Conservation (phyloP, 2,888 invertebrate species). For the Meiosimyza platycephala region DNA sequence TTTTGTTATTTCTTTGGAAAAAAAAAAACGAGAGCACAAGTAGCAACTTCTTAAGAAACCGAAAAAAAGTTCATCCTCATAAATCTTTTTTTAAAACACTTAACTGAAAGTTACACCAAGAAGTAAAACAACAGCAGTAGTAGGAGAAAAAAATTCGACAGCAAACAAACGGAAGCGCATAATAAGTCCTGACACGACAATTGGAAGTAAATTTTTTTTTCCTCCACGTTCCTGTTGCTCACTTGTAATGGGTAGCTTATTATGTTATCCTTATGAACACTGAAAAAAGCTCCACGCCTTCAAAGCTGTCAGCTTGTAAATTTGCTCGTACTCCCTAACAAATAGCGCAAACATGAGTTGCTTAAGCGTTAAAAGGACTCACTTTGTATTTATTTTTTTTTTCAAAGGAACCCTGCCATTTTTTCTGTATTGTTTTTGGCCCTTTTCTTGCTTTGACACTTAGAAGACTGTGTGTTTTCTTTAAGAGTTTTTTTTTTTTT, state of each 20-base stretch:
- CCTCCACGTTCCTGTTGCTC: constrained; percentile 35
- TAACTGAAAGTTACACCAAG: constrained; percentile 13
- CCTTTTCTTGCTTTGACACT: constrained; percentile 18
- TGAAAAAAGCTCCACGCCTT: background rate
- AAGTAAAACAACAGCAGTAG: background rate
- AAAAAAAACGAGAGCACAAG: constrained; percentile 19
- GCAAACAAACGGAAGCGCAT: constrained; percentile 35
- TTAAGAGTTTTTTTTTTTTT: background rate
- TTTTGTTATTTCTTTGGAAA: background rate
- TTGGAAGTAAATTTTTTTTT: constrained; percentile 17
- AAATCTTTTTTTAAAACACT: constrained; percentile 38
- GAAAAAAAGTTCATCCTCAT: constrained; percentile 35
- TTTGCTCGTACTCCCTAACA: too few relatives aligned
- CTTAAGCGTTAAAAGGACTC: constrained; percentile 1
- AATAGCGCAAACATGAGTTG: background rate
- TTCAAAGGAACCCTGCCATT: background rate
- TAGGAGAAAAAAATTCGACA: background rate
- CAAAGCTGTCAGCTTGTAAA: background rate
- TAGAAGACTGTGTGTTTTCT: background rate
- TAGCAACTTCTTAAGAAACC: constrained; percentile 29
- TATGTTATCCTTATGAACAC: constrained; percentile 36
- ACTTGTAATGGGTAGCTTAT: constrained; percentile 30
- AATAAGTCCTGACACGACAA: constrained; percentile 35
- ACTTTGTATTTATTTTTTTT: background rate
- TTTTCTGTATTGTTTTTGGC: constrained; percentile 1